Conservation (phyloP, 2,113 vertebrate genomes). For the Lamprotornis superbus region DNA sequence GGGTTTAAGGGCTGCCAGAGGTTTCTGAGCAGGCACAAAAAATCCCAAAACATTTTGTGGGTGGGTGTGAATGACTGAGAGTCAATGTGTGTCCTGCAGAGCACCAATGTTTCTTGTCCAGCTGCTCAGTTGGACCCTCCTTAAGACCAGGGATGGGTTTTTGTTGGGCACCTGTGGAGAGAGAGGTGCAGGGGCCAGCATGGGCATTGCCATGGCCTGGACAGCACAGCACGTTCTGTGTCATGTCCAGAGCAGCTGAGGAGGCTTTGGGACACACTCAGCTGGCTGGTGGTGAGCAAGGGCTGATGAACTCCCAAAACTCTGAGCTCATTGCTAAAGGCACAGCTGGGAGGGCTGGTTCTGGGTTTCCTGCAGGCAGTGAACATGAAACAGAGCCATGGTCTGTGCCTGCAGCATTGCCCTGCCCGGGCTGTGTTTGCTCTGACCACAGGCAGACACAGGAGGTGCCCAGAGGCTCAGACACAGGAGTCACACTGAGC, state of each 20-base stretch:
- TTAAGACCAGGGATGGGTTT: not conserved
- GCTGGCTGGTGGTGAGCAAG: not conserved
- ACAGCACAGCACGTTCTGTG: not conserved
- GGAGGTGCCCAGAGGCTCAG: not conserved
- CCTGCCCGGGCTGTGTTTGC: rapidly evolving
- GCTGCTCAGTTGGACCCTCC: not conserved
- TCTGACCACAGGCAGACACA: not conserved
- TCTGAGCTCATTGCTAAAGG: not conserved
- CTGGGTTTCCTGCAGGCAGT: not conserved
- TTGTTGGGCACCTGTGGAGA: rapidly evolving
- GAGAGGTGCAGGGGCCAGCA: too few species aligned
- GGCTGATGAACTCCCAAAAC: not conserved
- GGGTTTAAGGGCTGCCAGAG: not conserved
- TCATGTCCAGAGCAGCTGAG: not conserved
- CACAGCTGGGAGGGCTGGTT: not conserved
- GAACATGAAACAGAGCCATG: not conserved
- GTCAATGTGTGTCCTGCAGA: not conserved
- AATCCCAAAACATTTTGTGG: rapidly evolving
- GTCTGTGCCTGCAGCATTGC: rapidly evolving
- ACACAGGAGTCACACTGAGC: rapidly evolving
- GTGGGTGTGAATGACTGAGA: not conserved
- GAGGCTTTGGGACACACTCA: not conserved
- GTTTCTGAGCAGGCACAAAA: not conserved
- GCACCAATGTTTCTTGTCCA: not conserved
- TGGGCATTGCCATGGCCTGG: not conserved